Conservation (phyloP, 1,140 invertebrate species). For the Liolophura sinensis region DNA sequence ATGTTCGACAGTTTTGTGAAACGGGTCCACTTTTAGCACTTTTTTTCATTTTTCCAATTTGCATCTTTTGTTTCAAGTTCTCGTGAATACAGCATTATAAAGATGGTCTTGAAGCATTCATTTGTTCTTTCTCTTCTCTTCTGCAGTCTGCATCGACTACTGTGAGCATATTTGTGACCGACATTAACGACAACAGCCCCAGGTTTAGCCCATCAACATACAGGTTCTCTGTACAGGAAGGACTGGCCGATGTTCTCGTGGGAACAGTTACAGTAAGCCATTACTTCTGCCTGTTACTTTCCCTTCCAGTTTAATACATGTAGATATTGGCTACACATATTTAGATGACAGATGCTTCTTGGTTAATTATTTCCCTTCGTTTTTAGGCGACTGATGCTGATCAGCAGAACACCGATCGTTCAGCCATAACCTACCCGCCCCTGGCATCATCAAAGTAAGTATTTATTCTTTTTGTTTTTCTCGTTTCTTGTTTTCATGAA, state of each 20-base stretch:
- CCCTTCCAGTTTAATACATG: background rate
- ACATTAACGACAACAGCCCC: slow-evolving; percentile 42
- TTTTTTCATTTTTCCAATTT: too few relatives aligned
- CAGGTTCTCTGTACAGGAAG: slow-evolving; percentile 28
- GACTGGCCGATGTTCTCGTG: slow-evolving; percentile 18
- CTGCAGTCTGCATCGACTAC: slow-evolving; percentile 34
- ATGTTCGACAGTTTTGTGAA: too few relatives aligned
- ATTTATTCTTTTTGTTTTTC: background rate
- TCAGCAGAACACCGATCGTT: slow-evolving; percentile 11
- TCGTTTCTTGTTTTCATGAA: too few relatives aligned
- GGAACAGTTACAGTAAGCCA: slow-evolving; percentile 31
- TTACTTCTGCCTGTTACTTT: background rate
- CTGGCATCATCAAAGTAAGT: background rate
- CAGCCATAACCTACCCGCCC: slow-evolving; percentile 14
- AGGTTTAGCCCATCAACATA: slow-evolving; percentile 21
- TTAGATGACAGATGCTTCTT: slow-evolving; percentile 5
- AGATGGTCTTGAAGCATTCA: background rate
- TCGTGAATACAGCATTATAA: too few relatives aligned
- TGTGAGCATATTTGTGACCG: slow-evolving; percentile 31
- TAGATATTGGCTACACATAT: background rate
- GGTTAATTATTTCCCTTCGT: background rate
- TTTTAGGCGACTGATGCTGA: slow-evolving; percentile 29
- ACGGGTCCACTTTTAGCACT: too few relatives aligned
- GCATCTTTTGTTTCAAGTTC: too few relatives aligned
- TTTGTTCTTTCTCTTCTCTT: background rate